Base-by-base conservation (phyloP, 1,140 invertebrate genomes). In the Globodera ellingtonae region DNA sequence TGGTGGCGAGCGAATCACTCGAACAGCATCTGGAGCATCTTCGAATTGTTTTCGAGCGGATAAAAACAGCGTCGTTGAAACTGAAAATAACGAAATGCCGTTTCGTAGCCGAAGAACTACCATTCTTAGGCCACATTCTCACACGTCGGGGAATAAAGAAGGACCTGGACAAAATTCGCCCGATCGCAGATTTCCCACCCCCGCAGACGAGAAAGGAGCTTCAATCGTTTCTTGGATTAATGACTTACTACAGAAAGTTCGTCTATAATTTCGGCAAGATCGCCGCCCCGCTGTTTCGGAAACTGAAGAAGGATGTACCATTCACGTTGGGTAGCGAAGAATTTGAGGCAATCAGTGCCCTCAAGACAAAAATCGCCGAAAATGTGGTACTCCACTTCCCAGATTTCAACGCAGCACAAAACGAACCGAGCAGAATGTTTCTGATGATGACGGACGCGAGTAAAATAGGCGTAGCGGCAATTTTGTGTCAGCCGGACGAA, bases 271-370 rank as follows among this genome's bases (percentile, higher is more conserved):
- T 59, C 79, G 48, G 78, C 6, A 78, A 35, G 9, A 83, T 82
- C 18, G 81, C 81, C 1, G 48, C 71, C 24, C 81, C 81, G 0
- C 44, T 82, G 18, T 79, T 62, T 47, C 18, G 48, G 4, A 59
- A 82, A 24, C 62, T 73, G 9, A 69, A 67, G 21, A 79, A 81
- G 62, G 44, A 82, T 10, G 48, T 10, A 2, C 46, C 75, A 6
- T 83, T 82, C n/a, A 21, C 15, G 0, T 70, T 81, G 50, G 50
- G 21, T 0, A 52, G 83, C 24, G 71, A 83, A 35, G 52, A 76
- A 70, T 10, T 66, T 10, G 15, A 75, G 7, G 79, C 85, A 5
- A 84, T 86, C 75, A 72, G 79, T 18, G 44, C 13, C 1, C 59
- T 86, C 44, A 83, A 85, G 65, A 15, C 75, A 15, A n/a, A 24